Conservation (phyloP, 2,113 vertebrate genomes). For the Vulpes lagopus region DNA sequence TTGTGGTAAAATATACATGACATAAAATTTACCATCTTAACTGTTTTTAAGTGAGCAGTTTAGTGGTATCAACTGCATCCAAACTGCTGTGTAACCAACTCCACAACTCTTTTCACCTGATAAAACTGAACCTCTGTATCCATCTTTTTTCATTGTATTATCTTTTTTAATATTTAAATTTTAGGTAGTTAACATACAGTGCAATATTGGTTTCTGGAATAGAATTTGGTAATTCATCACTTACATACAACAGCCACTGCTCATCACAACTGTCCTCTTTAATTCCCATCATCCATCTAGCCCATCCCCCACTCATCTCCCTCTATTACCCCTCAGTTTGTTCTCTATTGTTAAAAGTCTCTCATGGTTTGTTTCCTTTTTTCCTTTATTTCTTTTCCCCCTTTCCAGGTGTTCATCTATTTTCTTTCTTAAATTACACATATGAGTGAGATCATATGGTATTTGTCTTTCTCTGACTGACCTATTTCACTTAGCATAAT, state of each 20-base stretch:
- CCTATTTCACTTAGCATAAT: neutral
- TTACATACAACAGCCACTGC: neutral
- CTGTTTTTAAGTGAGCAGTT: neutral
- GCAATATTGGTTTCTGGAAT: neutral
- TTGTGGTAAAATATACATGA: neutral
- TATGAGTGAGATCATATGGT: neutral
- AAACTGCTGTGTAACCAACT: neutral
- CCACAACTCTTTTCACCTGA: neutral
- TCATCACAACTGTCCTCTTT: neutral
- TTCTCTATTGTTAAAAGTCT: neutral
- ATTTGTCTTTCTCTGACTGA: neutral
- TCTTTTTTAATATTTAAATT: neutral
- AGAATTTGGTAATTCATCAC: neutral
- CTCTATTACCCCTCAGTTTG: neutral
- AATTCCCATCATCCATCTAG: neutral
- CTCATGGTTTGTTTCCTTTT: neutral
- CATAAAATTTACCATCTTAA: neutral
- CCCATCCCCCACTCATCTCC: neutral
- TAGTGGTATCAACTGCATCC: neutral
- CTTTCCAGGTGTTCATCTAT: neutral
- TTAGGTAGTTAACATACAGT: neutral
- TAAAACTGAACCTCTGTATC: neutral
- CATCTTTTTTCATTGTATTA: neutral
- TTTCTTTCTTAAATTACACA: neutral
- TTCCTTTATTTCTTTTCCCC: neutral